Percentiles rank a stretch among this genome's conserved stretches.
Evolutionary conservation across 1,140 invertebrate species (phyloP).

Genomic region (Doryteuthis pealeii): DNA sequence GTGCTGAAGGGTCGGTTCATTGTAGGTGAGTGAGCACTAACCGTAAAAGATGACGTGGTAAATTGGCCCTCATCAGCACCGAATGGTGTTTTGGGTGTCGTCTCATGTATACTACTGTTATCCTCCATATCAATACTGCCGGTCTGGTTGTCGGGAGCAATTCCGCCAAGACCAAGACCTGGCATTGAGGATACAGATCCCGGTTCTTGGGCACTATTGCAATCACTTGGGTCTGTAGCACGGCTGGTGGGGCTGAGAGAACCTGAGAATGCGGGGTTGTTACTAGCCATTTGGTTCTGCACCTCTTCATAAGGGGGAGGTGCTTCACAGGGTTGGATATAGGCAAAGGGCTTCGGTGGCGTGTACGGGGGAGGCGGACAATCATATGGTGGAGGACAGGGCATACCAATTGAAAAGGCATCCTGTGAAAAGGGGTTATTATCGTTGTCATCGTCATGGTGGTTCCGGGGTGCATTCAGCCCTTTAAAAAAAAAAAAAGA

Average conservation of each 20-base stretch:
- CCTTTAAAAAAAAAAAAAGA: constrained; percentile 14
- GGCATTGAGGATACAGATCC: not conserved
- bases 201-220: not conserved
- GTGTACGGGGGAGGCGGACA: constrained; percentile 58
- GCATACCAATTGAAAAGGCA: constrained; percentile 43
- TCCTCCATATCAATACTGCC: not conserved
- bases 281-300: constrained; percentile 22
- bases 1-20: constrained; percentile 3
- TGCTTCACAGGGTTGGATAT: constrained; percentile 41
- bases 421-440: constrained; percentile 35
- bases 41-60: not conserved
- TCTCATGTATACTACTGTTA: constrained; percentile 1
- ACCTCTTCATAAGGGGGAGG: constrained; percentile 54
- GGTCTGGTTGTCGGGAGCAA: not conserved
- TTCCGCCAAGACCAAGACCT: not conserved
- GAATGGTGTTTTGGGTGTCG: constrained; percentile 3
- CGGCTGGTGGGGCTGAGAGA: constrained; percentile 16
- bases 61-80: not conserved
- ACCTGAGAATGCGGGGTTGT: constrained; percentile 3
- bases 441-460: constrained; percentile 19
- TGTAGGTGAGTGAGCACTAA: not conserved
- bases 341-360: constrained; percentile 48
- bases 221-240: constrained; percentile 2
- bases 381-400: constrained; percentile 54
- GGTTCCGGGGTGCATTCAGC: constrained; percentile 8